These are phyloP conservation scores for Darevskia nairensis DNA, from an alignment of 2,797 vertebrate genomes.

Conservation along the genomic window DNA sequence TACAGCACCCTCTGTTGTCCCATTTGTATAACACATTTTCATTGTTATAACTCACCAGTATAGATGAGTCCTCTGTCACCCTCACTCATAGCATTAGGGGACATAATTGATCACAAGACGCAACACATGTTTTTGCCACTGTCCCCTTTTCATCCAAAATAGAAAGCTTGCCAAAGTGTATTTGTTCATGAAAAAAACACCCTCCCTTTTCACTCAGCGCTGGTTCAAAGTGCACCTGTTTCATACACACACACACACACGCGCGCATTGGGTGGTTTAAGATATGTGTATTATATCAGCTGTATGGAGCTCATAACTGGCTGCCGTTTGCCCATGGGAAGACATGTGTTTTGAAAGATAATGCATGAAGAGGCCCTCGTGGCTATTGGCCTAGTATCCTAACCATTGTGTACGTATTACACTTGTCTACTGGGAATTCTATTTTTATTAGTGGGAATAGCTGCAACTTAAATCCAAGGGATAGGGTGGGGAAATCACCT, in stretches of 20 bases:
- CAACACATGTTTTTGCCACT: background rate
- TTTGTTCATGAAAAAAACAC: background rate
- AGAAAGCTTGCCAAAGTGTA: background rate
- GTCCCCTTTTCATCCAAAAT: background rate
- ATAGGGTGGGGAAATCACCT: background rate
- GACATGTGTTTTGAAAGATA: slow-evolving; percentile 19
- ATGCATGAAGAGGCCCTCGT: background rate
- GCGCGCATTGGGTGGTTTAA: background rate
- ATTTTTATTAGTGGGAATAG: rapidly evolving
- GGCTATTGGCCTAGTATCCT: background rate
- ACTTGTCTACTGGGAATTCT: background rate
- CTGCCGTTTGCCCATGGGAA: background rate
- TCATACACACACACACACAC: background rate
- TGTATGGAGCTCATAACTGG: background rate
- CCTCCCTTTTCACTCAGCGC: background rate
- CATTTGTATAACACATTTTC: no score
- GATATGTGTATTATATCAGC: background rate
- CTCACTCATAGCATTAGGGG: no score
- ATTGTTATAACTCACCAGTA: no score
- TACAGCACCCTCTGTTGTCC: no score
- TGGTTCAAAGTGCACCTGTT: background rate
- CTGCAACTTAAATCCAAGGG: background rate
- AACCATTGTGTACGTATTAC: slow-evolving; percentile 4
- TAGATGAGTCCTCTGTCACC: no score
- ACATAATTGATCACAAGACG: no score